Conservation (phyloP, 2,888 invertebrate genomes). For the Caenorhabditis sp. region DNA sequence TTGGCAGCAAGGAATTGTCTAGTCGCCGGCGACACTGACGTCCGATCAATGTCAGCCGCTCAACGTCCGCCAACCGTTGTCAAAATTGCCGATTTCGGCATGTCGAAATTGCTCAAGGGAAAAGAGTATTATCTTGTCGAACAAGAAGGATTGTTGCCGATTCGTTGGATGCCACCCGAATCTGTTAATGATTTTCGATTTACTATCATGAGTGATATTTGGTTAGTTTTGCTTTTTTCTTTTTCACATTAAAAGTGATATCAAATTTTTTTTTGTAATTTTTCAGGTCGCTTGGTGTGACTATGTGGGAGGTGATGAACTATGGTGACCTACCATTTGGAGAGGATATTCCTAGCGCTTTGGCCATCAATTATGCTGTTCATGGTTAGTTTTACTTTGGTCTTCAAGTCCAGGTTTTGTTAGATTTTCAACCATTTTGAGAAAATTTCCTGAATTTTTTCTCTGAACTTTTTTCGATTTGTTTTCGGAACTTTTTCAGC, state of each 20-base stretch:
- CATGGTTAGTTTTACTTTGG: too few relatives aligned
- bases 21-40: conserved; percentile 74
- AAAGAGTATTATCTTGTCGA: conserved; percentile 66
- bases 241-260: background rate
- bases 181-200: conserved; percentile 95
- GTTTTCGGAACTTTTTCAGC: too few relatives aligned
- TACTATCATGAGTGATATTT: conserved; percentile 95
- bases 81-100: conserved; percentile 70
- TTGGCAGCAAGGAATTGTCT: conserved; percentile 94
- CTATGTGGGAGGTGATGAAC: conserved; percentile 97
- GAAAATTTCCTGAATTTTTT: too few relatives aligned
- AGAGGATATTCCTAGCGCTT: too few relatives aligned
- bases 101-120: conserved; percentile 62
- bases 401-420: too few relatives aligned
- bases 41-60: conserved; percentile 38
- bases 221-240: conserved; percentile 75
- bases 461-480: too few relatives aligned
- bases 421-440: too few relatives aligned
- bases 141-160: conserved; percentile 52
- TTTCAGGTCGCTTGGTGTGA: conserved; percentile 84
- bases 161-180: conserved; percentile 97
- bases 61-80: conserved; percentile 60
- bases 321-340: conserved; percentile 94
- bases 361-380: too few relatives aligned
- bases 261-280: background rate